Evolutionary conservation across 1,140 invertebrate species (phyloP), one percentile per base, ranked within the genome.

Genomic region (Drosophila subobscura): DNA sequence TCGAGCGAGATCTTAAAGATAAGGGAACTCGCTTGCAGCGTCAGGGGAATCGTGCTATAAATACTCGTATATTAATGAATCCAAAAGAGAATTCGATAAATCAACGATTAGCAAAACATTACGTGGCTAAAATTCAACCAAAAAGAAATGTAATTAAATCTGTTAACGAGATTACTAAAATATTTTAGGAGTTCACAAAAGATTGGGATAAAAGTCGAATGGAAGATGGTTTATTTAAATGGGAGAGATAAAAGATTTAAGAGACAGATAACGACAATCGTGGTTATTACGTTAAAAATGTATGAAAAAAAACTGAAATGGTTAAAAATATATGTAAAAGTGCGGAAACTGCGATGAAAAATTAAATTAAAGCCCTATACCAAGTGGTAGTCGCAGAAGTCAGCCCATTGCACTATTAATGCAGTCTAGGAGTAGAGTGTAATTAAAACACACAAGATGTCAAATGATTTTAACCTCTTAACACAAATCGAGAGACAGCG

Each of bases 391-490:
- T 57, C 60, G 7, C 29, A 33, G 29, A 33, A 2, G 3, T 4
- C 33, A 37, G 33, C 1, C 33, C 33, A 45, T 42, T 50, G 47
- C 33, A 55, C 37, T 72, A 68, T 72, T 68, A 71, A 56, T 68
- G 50, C 63, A 55, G 42, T 68, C 10, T 37, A 37, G 33, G 33
- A 37, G 14, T 86, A 65, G 71, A 59, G 47, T 54, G 60, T 77
- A 86, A 84, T 85, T 85, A 68, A 64, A 74, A 71, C 67, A 60
- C 77, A 66, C 77, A 77, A 71, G 73, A 77, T 85, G 81, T 85
- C 73, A 85, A 86, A 77, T 81, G 64, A 60, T 51, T 77, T 86
- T 74, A 80, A 85, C 80, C 80, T 80, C 81, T 77, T 85, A 50
- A 59, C 72, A 70, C 72, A 55, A 66, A 86, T 72, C 58, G 57